A percentile compares a stretch with the other conserved stretches of the same genome.
Evolutionary conservation across 2,113 vertebrate species (phyloP).

Genomic region (Brienomyrus longianalis): DNA sequence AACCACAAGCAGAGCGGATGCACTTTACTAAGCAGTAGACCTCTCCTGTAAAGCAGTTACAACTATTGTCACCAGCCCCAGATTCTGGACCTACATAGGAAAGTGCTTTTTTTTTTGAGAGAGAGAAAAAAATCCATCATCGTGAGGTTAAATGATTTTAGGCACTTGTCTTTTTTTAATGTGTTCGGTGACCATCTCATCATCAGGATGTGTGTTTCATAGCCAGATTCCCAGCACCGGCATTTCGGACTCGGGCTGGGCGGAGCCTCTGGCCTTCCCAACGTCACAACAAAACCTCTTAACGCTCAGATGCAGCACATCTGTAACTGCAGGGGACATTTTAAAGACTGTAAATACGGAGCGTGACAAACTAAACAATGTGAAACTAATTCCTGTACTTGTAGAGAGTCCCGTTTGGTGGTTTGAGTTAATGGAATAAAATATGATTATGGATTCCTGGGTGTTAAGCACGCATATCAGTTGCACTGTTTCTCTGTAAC

Average conservation of each 20-base stretch:
- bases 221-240: neutral
- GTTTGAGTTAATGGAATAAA: neutral
- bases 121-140: neutral
- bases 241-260: neutral
- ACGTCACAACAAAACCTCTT: neutral
- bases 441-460: neutral
- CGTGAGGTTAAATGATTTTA: neutral
- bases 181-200: neutral
- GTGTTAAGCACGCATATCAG: neutral
- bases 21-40: neutral
- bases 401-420: slow-evolving; percentile 22
- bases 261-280: neutral
- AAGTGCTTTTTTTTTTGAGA: neutral
- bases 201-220: neutral
- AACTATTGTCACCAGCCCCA: neutral
- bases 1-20: neutral
- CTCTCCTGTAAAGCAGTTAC: neutral
- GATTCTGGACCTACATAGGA: neutral
- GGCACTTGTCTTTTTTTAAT: neutral
- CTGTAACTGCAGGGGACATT: slow-evolving; percentile 23
- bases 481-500: neutral
- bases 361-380: slow-evolving; percentile 16
- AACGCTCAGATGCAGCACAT: slow-evolving; percentile 24
- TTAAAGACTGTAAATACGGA: slow-evolving; percentile 39
- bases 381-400: slow-evolving; percentile 38